Base-by-base conservation (phyloP, 2,113 vertebrate genomes). In the Tupaia tana region DNA sequence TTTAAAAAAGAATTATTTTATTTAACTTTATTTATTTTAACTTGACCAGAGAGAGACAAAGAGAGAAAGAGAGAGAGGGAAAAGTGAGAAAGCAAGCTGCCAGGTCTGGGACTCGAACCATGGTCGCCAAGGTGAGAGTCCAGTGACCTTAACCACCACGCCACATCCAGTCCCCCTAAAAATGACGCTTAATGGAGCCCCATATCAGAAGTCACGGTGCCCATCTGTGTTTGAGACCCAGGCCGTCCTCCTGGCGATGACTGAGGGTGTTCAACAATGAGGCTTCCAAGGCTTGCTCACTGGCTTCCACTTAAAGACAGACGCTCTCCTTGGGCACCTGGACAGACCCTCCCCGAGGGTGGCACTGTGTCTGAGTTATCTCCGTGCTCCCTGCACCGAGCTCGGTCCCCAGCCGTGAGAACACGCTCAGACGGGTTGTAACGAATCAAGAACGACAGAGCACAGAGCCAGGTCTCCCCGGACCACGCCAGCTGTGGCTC, bases 391-490 rank as follows among this genome's bases (percentile, higher is more conserved):
- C 29, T 6, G 31, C 7, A 13, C 7, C 0, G 16, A 67, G 86
- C 2, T 0, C 7, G 85, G 52, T 3, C 25, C n/a, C 24, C 0
- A 2, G 89, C 20, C 34, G 19, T 4, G n/a, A 82, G 77, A 66
- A 69, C 0, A 1, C 12, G 9, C 22, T 19, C 52, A 11, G 0
- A 27, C 19, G 59, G 0, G 6, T 29, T 54, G 14, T 11, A 58
- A 0, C 2, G 3, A 54, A 15, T 7, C 1, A 7, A 0, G 19
- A 14, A 34, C 6, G 27, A 15, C 20, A 18, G 18, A 22, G 25
- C n/a, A 3, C 43, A 43, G 43, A 43, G 43, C 43, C 43, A 43
- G 43, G 43, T 3, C 43, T 43, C 43, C 43, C 43, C 43, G 43
- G 43, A 3, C 43, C 43, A 43, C 43, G 43, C 43, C 6, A 6